Evolutionary conservation across 2,888 invertebrate species (phyloP).

Genomic region (Amorpha juglandis): DNA sequence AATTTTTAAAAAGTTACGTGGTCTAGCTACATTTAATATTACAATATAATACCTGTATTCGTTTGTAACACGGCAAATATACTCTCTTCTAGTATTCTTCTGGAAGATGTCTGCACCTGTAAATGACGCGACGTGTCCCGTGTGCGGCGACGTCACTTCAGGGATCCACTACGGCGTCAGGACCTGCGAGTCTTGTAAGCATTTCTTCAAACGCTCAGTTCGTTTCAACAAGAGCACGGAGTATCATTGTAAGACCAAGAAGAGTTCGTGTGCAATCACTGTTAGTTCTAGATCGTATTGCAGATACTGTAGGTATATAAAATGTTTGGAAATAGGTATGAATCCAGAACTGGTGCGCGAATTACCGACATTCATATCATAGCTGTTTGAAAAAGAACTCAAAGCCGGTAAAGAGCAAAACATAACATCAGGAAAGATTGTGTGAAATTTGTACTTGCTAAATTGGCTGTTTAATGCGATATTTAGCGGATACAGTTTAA

Average conservation of each 20-base stretch:
- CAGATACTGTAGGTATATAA: constrained; percentile 53
- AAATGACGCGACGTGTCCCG: constrained; percentile 41
- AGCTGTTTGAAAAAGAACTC: background rate
- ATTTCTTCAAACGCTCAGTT: constrained; percentile 62
- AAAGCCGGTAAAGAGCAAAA: background rate
- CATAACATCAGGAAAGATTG: too few species aligned
- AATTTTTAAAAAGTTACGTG: too few species aligned
- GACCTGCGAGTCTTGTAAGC: constrained; percentile 64
- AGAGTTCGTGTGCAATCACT: constrained; percentile 45
- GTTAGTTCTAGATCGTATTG: constrained; percentile 54
- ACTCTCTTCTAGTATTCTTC: background rate
- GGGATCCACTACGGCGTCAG: constrained; percentile 59
- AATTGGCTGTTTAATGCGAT: too few species aligned
- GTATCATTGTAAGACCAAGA: constrained; percentile 47
- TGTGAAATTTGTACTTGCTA: too few species aligned
- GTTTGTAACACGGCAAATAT: too few species aligned
- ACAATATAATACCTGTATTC: too few species aligned
- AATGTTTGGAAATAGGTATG: constrained; percentile 57
- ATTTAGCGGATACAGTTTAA: too few species aligned
- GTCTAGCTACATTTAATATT: too few species aligned
- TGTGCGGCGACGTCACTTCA: constrained; percentile 55
- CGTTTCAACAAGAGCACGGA: constrained; percentile 45
- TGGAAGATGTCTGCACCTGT: background rate
- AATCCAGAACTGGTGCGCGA: constrained; percentile 38
- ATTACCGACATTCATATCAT: background rate